Evolutionary conservation across 1,140 invertebrate genomes (phyloP).

Genomic region (Euglossa dilemma): DNA sequence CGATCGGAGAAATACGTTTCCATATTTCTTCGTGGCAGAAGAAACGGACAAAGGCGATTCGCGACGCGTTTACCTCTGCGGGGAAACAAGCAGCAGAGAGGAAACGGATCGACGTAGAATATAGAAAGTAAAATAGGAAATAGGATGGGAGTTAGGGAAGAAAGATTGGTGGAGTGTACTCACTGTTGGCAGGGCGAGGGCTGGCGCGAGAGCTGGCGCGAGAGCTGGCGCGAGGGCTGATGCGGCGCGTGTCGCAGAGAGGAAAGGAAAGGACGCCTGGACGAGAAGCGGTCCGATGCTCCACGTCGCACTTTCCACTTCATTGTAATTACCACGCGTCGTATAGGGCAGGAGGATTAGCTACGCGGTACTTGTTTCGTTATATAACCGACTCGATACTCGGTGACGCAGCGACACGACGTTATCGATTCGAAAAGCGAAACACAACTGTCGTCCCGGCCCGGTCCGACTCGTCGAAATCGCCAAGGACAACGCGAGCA

Average conservation of each 20-base stretch:
- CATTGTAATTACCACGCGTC: neutral
- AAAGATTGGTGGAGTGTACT: neutral
- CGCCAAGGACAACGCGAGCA: neutral
- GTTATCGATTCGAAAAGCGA: neutral
- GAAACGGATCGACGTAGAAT: neutral
- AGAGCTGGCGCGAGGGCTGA: no score
- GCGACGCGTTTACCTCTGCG: neutral
- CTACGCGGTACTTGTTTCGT: neutral
- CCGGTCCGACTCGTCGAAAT: neutral
- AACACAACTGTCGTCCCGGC: neutral
- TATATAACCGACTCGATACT: neutral
- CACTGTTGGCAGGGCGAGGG: neutral
- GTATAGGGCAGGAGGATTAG: neutral
- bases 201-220: no score
- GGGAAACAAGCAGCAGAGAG: neutral
- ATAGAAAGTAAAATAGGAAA: neutral
- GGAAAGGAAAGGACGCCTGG: neutral
- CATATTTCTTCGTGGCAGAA: conserved; percentile 22
- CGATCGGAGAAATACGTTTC: neutral
- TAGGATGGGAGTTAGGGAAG: neutral
- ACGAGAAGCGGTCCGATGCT: neutral
- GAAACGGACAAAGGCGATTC: neutral
- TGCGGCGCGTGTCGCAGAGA: neutral
- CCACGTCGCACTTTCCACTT: neutral
- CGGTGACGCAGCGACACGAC: neutral